Evolutionary conservation across 2,888 invertebrate species (phyloP).

Genomic region (Drosophila pegasa): DNA sequence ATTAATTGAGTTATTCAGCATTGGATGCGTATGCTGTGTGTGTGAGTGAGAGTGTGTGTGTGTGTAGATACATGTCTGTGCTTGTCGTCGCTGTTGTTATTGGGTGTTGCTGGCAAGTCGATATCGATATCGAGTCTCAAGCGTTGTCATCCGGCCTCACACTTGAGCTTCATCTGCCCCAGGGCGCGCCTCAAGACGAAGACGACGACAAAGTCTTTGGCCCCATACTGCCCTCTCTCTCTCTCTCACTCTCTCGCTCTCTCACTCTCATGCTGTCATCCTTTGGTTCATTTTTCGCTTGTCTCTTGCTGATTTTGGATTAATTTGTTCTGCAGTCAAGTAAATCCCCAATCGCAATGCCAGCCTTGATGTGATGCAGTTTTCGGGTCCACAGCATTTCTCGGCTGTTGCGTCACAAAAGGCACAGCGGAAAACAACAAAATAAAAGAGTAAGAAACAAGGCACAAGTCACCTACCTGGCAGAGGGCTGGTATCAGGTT

Average conservation of each 20-base stretch:
- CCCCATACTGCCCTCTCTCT: background rate
- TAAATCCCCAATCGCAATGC: slow-evolving; percentile 70
- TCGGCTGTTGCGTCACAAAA: slow-evolving; percentile 73
- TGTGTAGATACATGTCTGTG: slow-evolving; percentile 47
- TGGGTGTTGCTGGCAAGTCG: slow-evolving; percentile 59
- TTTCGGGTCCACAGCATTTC: slow-evolving; percentile 38
- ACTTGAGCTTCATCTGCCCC: slow-evolving; percentile 59
- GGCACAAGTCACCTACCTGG: slow-evolving; percentile 73
- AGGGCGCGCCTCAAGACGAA: slow-evolving; percentile 63
- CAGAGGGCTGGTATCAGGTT: slow-evolving; percentile 62
- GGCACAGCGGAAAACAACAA: slow-evolving; percentile 33
- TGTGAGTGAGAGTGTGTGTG: slow-evolving; percentile 37
- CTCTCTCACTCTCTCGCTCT: background rate
- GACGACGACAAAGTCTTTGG: slow-evolving; percentile 45
- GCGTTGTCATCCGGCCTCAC: slow-evolving; percentile 66
- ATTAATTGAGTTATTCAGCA: slow-evolving; percentile 85
- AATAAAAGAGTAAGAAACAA: slow-evolving; percentile 32
- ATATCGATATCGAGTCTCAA: slow-evolving; percentile 71
- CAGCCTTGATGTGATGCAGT: slow-evolving; percentile 49
- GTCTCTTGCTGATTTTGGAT: slow-evolving; percentile 83
- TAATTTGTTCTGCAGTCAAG: slow-evolving; percentile 81
- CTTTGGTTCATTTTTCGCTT: slow-evolving; percentile 60
- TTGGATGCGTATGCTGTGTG: slow-evolving; percentile 55
- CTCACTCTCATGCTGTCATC: slow-evolving; percentile 38
- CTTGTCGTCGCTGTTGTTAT: slow-evolving; percentile 79